Percentiles rank a stretch among this genome's conserved stretches.
phyloP scores from a whole-genome alignment of 2,888 invertebrate genomes.

The Drosophila pseudotalamancana region DNA sequence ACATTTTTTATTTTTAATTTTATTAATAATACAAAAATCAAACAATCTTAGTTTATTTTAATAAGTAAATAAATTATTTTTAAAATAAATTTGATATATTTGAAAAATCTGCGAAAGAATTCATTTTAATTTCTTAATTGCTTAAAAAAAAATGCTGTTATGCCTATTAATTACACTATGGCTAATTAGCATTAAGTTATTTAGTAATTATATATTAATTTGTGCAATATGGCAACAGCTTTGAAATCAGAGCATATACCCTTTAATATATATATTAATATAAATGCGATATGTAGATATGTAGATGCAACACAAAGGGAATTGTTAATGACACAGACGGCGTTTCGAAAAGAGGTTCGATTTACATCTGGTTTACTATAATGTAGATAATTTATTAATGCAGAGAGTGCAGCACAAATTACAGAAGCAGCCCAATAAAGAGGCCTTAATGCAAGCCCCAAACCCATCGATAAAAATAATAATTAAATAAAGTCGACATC shows the following conservation, averaged over 20 bases:
- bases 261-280: background rate
- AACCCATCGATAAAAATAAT: slow-evolving; percentile 34
- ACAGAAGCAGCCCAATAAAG: slow-evolving; percentile 62
- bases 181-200: slow-evolving; percentile 55
- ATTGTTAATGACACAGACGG: slow-evolving; percentile 47
- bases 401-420: slow-evolving; percentile 53
- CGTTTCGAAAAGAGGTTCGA: background rate
- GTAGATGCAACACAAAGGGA: slow-evolving; percentile 54
- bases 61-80: background rate
- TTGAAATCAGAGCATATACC: slow-evolving; percentile 5
- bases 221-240: slow-evolving; percentile 14
- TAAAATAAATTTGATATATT: background rate
- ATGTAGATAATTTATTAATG: slow-evolving; percentile 72
- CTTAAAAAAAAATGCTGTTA: background rate
- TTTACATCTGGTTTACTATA: slow-evolving; percentile 20
- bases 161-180: slow-evolving; percentile 42
- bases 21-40: no score
- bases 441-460: slow-evolving; percentile 56
- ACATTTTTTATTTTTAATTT: background rate
- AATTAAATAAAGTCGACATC: slow-evolving; percentile 12
- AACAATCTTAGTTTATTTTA: no score
- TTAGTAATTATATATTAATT: slow-evolving; percentile 59
- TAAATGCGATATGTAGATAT: background rate
- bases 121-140: slow-evolving; percentile 15
- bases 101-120: background rate